phyloP scores from a whole-genome alignment of 1,140 invertebrate species.

The Dendroctonus valens region DNA sequence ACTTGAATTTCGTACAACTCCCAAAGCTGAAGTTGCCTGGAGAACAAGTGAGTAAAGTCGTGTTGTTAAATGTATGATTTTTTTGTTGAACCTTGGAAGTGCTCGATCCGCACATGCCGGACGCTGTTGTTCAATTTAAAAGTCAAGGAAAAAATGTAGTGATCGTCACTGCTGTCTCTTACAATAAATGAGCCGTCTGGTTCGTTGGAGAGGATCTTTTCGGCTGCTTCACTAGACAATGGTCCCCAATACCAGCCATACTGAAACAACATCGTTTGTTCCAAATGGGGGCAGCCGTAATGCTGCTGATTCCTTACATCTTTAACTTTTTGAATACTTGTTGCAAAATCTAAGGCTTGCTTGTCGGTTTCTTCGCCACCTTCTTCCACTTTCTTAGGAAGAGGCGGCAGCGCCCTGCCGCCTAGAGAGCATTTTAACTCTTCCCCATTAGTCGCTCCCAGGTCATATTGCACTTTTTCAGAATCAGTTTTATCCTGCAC shows the following conservation, averaged over 20 bases:
- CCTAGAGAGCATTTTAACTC: constrained; percentile 53
- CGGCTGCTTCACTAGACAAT: constrained; percentile 89
- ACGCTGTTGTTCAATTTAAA: constrained; percentile 93
- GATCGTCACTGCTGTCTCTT: constrained; percentile 94
- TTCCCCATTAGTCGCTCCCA: constrained; percentile 9
- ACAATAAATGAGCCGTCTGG: constrained; percentile 95
- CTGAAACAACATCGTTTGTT: constrained; percentile 56
- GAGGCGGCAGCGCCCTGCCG: constrained; percentile 74
- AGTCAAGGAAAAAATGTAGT: constrained; percentile 96
- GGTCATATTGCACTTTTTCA: not conserved
- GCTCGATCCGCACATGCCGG: constrained; percentile 94
- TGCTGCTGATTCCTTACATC: constrained; percentile 65
- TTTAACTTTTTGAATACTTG: constrained; percentile 91
- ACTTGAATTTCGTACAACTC: constrained; percentile 91
- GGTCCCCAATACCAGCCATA: constrained; percentile 99
- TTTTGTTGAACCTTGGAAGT: constrained; percentile 80
- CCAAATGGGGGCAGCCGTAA: not conserved
- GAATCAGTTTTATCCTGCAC: not conserved
- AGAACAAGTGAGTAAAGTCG: constrained; percentile 26
- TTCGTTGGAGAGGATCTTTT: constrained; percentile 90
- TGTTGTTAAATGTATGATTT: constrained; percentile 1
- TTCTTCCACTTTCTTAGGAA: constrained; percentile 59
- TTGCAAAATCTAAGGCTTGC: constrained; percentile 75
- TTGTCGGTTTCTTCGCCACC: constrained; percentile 50
- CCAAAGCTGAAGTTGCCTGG: constrained; percentile 96